Evolutionary conservation across 2,888 invertebrate genomes (phyloP).

Genomic region (Trypoxylon attenuatum): DNA sequence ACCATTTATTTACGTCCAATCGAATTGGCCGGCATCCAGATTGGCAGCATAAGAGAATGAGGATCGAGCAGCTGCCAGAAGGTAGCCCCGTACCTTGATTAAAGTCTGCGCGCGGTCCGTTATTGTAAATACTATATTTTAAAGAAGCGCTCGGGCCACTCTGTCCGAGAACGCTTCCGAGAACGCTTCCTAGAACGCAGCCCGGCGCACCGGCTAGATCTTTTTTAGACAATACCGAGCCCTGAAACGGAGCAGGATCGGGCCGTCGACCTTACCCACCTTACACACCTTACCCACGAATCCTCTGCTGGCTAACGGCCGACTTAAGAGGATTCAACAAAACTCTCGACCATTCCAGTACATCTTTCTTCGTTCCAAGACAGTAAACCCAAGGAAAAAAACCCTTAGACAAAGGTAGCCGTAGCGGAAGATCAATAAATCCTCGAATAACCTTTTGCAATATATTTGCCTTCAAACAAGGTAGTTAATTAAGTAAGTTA

Average conservation of each 20-base stretch:
- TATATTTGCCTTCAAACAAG: too few relatives aligned
- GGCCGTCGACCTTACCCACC: slow-evolving; percentile 58
- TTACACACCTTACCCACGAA: not conserved
- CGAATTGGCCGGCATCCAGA: slow-evolving; percentile 57
- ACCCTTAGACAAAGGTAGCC: too few relatives aligned
- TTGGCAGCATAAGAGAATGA: slow-evolving; percentile 41
- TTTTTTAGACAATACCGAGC: slow-evolving; percentile 28
- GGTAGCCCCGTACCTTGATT: slow-evolving; percentile 26
- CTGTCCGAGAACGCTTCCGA: slow-evolving; percentile 10
- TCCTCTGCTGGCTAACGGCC: slow-evolving; percentile 18
- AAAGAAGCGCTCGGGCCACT: not conserved
- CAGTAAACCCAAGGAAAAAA: too few relatives aligned
- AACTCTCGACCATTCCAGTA: too few relatives aligned
- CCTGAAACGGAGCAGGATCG: slow-evolving; percentile 5
- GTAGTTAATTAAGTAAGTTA: too few relatives aligned
- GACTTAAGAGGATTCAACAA: slow-evolving; percentile 4
- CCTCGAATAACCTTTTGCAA: too few relatives aligned
- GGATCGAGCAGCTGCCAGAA: slow-evolving; percentile 39
- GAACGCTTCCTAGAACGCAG: slow-evolving; percentile 8
- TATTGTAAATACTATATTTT: slow-evolving; percentile 38
- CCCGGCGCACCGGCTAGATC: not conserved
- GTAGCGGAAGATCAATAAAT: too few relatives aligned
- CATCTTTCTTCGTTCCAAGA: too few relatives aligned
- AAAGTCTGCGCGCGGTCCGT: slow-evolving; percentile 30
- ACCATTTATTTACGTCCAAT: slow-evolving; percentile 62